Evolutionary conservation across 2,797 vertebrate genomes (phyloP), one percentile per base, ranked within the genome.

Genomic region (Tapirus indicus): DNA sequence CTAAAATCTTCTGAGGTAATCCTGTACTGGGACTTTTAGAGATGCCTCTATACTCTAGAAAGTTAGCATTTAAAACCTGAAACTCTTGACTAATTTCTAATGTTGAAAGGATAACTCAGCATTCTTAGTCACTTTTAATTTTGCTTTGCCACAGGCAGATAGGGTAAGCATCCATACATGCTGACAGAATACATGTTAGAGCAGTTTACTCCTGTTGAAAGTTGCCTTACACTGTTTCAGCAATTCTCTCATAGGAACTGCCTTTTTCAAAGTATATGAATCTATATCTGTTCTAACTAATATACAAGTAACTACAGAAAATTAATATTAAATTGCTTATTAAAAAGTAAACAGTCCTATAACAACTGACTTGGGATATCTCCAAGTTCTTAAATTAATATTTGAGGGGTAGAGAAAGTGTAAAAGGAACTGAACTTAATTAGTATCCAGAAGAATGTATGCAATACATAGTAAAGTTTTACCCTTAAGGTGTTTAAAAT

Each of bases 61-160:
- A 86, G 85, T 44, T 35, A 82, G 75, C 75, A 47, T 83, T 94
- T 68, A 66, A 77, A 71, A 85, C 84, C 32, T 74, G 75, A 95
- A 87, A 78, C 69, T 74, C 64, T 92, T 84, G 83, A n/a, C 79
- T 78, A 86, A 75, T 84, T 95, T 96, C 90, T 79, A 87, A 78
- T 68, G 62, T 75, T 52, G 83, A 83, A 94, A 96, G 52, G 69
- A 78, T 77, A 88, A 56, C 41, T 96, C 77, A 86, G 79, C n/a
- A 54, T 64, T 91, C 86, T 95, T 91, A 94, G 68, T 89, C 74
- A 58, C 44, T 83, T 95, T 80, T 72, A 82, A 91, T 94, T 95
- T 93, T 91, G 68, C 79, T 83, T 95, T 96, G 92, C 83, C 74
- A 77, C 13, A 47, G 64, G 92, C 94, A 89, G 90, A 68, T 18